phyloP scores from a whole-genome alignment of 2,113 vertebrate species.

The Amazona vittata region DNA sequence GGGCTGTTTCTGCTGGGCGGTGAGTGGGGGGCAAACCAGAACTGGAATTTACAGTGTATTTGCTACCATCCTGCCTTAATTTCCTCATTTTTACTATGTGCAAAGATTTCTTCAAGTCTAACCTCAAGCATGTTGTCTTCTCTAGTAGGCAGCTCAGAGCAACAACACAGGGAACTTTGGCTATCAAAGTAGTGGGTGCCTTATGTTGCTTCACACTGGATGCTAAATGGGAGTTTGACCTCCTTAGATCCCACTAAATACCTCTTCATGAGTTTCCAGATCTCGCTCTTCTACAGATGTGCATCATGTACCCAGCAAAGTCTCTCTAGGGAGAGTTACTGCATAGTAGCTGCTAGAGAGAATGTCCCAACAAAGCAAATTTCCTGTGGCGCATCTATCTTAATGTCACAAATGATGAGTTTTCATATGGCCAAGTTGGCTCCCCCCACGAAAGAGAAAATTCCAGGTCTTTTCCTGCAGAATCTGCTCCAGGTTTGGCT shows the following conservation, averaged over 20 bases:
- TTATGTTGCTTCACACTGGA: background rate
- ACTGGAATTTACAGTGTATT: background rate
- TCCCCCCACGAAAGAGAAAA: background rate
- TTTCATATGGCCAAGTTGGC: background rate
- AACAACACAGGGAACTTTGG: background rate
- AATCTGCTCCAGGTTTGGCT: background rate
- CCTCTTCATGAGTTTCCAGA: background rate
- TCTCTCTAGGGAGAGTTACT: background rate
- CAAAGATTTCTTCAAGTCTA: background rate
- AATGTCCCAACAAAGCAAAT: background rate
- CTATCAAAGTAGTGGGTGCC: background rate
- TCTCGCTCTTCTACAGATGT: background rate
- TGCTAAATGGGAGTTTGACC: background rate
- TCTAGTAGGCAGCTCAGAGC: background rate
- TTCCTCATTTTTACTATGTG: background rate
- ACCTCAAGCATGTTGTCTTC: background rate
- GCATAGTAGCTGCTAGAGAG: background rate
- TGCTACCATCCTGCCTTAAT: background rate
- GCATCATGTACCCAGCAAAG: background rate
- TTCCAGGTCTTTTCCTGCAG: background rate
- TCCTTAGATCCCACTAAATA: background rate
- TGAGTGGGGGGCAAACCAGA: background rate
- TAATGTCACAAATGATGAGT: background rate
- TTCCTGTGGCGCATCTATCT: accelerated
- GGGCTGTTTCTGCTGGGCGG: background rate